Evolutionary conservation across 2,113 vertebrate species (phyloP).

Genomic region (Xenopus tropicalis): UCB_Xtro_10.0 CM004449.2:45431001-45431500

Average conservation of each 20-base stretch:
- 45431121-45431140: no score
- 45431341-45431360: slow-evolving; percentile 17
- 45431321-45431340: slow-evolving; percentile 7
- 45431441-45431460: slow-evolving; percentile 8
- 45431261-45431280: background rate
- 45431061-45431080: no score
- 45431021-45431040: no score
- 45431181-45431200: slow-evolving; percentile 4
- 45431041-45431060: no score
- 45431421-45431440: slow-evolving; percentile 24
- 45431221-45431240: background rate
- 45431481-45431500: background rate
- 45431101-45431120: no score
- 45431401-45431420: background rate
- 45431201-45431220: background rate
- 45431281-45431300: slow-evolving; percentile 8
- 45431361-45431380: slow-evolving; percentile 8
- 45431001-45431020: no score
- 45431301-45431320: background rate
- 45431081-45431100: no score
- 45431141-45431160: background rate
- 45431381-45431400: slow-evolving; percentile 2
- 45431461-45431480: background rate
- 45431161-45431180: background rate
- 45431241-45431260: slow-evolving; percentile 6